These are phyloP conservation scores for Petrocephalus schoutedeni DNA, from an alignment of 2,797 vertebrate species.

Conservation along the genomic window DNA sequence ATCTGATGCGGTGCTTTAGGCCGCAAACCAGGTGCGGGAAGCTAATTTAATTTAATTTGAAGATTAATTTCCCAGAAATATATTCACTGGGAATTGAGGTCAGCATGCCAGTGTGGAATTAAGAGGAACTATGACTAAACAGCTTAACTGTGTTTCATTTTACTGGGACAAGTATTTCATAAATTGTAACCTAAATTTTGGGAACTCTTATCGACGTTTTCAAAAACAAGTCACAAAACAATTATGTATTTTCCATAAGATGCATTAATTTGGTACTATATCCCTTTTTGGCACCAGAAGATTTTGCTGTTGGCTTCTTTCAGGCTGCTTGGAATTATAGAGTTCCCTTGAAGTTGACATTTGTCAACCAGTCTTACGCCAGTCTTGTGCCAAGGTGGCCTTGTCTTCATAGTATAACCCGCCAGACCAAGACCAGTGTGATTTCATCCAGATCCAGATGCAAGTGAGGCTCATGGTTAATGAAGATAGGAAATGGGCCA, in stretches of 20 bases:
- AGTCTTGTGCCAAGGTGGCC: too few relatives aligned
- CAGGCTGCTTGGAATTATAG: too few relatives aligned
- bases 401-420: too few relatives aligned
- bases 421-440: too few relatives aligned
- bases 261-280: too few relatives aligned
- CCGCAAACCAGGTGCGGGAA: background rate
- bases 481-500: too few relatives aligned
- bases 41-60: background rate
- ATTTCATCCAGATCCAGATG: too few relatives aligned
- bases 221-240: background rate
- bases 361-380: too few relatives aligned
- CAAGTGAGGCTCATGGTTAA: too few relatives aligned
- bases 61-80: conserved; percentile 2
- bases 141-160: background rate
- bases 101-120: background rate
- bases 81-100: background rate
- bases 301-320: too few relatives aligned
- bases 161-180: background rate
- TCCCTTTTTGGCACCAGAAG: too few relatives aligned
- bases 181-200: background rate
- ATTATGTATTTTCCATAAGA: background rate
- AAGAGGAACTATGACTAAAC: background rate
- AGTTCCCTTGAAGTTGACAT: too few relatives aligned
- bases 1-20: background rate
- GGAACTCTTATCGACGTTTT: background rate